phyloP scores from a whole-genome alignment of 2,797 vertebrate genomes.

The Graptemys geographica region DNA sequence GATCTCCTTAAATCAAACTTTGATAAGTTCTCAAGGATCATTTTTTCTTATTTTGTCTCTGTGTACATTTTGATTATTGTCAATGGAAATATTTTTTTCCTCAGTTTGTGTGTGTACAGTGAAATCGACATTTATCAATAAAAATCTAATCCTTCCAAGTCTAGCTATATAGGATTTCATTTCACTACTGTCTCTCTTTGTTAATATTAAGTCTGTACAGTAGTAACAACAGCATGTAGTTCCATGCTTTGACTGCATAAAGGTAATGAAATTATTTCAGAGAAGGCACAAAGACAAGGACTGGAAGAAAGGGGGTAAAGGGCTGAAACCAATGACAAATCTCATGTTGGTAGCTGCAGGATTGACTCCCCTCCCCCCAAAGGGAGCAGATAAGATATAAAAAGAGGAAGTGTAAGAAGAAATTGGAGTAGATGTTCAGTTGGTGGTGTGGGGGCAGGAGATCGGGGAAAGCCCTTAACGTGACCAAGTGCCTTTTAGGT shows the following conservation, averaged over 20 bases:
- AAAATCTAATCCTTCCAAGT: background rate
- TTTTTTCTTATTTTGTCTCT: background rate
- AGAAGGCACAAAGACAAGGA: accelerated
- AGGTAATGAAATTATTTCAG: background rate
- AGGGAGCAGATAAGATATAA: background rate
- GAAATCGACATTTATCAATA: background rate
- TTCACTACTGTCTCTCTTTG: background rate
- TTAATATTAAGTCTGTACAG: background rate
- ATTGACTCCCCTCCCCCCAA: background rate
- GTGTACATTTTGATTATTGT: background rate
- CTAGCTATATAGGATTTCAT: background rate
- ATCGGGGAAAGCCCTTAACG: background rate
- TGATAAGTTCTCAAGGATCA: background rate
- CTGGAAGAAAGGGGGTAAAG: background rate
- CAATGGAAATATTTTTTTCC: background rate
- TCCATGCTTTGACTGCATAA: background rate
- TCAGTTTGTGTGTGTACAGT: background rate
- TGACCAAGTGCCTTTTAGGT: background rate
- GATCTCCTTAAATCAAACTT: background rate
- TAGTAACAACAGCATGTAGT: background rate
- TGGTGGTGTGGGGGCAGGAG: no score
- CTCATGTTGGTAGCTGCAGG: background rate
- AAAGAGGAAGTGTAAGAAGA: background rate
- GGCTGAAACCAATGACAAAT: background rate
- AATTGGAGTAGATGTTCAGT: background rate